Percentiles rank a stretch among this genome's conserved stretches.
Evolutionary conservation across 1,140 invertebrate genomes (phyloP).

Genomic region (Platorchestia sp.): DNA sequence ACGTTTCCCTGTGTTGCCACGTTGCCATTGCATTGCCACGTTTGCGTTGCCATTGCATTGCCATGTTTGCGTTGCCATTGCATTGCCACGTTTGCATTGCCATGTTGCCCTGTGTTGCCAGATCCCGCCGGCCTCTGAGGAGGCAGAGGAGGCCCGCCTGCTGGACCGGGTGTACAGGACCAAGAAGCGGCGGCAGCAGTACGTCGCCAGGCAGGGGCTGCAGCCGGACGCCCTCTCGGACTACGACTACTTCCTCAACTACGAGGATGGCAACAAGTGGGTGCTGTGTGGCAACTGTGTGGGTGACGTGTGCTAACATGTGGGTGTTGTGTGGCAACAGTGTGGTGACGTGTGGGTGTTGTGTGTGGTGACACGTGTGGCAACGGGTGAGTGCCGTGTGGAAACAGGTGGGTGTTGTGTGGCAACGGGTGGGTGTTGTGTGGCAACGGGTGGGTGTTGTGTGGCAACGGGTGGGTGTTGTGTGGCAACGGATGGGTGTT

Average conservation of each 20-base stretch:
- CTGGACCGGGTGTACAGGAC: conserved; percentile 55
- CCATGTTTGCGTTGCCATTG: no score
- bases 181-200: conserved; percentile 57
- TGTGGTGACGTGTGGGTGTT: background rate
- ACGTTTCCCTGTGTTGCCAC: no score
- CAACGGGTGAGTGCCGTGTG: background rate
- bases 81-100: no score
- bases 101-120: background rate
- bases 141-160: conserved; percentile 58
- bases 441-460: background rate
- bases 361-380: background rate
- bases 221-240: conserved; percentile 41
- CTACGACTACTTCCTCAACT: conserved; percentile 58
- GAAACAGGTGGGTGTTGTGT: background rate
- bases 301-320: no score
- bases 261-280: conserved; percentile 28
- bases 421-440: background rate
- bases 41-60: no score
- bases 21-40: no score
- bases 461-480: background rate
- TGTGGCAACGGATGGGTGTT: background rate
- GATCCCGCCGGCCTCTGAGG: conserved; percentile 58
- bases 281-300: background rate
- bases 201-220: conserved; percentile 40
- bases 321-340: background rate